Evolutionary conservation across 2,797 vertebrate species (phyloP).

Genomic region (Cyprinodon diabolis): DNA sequence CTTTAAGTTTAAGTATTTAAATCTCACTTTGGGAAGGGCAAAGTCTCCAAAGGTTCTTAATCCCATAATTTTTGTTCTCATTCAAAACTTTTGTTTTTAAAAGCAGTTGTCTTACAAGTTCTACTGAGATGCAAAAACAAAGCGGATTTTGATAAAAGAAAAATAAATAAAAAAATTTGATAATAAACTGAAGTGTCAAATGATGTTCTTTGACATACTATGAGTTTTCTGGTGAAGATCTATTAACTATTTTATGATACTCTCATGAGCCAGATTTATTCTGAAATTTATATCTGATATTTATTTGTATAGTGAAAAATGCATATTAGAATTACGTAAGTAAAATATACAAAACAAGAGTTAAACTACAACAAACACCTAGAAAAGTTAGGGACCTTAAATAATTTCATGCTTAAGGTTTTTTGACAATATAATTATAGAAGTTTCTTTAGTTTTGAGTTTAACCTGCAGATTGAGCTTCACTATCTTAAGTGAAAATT

Average conservation of each 20-base stretch:
- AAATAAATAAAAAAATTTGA: background rate
- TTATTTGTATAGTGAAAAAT: too few relatives aligned
- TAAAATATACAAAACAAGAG: background rate
- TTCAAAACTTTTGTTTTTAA: background rate
- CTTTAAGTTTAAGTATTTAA: background rate
- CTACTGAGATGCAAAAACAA: background rate
- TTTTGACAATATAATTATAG: background rate
- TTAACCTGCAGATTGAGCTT: background rate
- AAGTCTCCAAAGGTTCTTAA: background rate
- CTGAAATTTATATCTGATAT: background rate
- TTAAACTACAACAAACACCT: slow-evolving; percentile 4
- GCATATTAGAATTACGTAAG: background rate
- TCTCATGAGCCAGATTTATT: background rate
- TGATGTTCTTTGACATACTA: background rate
- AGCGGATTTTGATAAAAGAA: background rate
- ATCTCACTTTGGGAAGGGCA: background rate
- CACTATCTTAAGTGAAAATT: slow-evolving; percentile 34
- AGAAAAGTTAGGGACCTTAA: background rate
- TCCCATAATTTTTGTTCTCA: background rate
- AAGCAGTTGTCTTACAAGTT: background rate
- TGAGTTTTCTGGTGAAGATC: background rate
- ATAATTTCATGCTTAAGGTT: background rate
- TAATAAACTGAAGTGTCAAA: background rate
- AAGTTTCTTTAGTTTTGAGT: background rate
- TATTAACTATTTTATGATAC: background rate